A percentile compares a stretch with the other conserved stretches of the same genome.
phyloP scores from a whole-genome alignment of 2,888 invertebrate species.

The Agrochola circellaris region DNA sequence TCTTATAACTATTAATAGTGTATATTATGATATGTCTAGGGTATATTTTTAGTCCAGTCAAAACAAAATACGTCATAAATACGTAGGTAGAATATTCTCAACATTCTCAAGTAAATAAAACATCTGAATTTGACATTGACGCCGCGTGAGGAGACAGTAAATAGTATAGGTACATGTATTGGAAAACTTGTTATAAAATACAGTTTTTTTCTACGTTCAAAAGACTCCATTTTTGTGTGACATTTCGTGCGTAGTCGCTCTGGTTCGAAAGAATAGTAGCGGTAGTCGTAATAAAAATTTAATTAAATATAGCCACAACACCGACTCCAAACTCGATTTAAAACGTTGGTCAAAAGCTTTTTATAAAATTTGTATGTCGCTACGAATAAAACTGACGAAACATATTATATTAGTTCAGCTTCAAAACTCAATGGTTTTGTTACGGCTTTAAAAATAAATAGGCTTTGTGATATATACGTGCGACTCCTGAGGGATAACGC shows the following conservation, averaged over 20 bases:
- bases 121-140: neutral
- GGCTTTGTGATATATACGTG: neutral
- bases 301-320: constrained; percentile 57
- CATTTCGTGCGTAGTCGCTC: constrained; percentile 11
- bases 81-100: neutral
- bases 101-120: constrained; percentile 5
- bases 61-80: neutral
- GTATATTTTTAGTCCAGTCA: neutral
- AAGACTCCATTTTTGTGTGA: constrained; percentile 7
- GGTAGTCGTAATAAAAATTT: constrained; percentile 46
- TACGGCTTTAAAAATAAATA: neutral
- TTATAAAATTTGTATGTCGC: constrained; percentile 49
- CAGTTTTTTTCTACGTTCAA: constrained; percentile 15
- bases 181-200: neutral
- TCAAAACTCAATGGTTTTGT: neutral
- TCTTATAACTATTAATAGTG: neutral
- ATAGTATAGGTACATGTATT: neutral
- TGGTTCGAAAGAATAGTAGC: constrained; percentile 27
- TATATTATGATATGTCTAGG: neutral
- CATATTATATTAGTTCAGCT: constrained; percentile 17
- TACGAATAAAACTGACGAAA: constrained; percentile 31
- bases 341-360: constrained; percentile 52
- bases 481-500: neutral
- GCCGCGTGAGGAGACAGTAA: neutral
- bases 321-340: constrained; percentile 61